phyloP scores from a whole-genome alignment of 2,888 invertebrate genomes.

The Ennomos quercinarius region DNA sequence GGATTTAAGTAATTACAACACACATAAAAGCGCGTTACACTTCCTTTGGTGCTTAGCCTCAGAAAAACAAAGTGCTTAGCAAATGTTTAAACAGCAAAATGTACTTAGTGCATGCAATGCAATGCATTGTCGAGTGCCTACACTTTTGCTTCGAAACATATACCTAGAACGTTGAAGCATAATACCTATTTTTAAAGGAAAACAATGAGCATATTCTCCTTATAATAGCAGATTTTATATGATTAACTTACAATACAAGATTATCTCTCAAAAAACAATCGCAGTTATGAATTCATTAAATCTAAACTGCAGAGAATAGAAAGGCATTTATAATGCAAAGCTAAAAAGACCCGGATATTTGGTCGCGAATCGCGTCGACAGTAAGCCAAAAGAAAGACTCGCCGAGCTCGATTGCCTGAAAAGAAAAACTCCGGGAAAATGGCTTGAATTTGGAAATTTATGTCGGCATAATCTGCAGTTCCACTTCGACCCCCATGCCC shows the following conservation, averaged over 20 bases:
- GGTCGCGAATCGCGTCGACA: constrained; percentile 36
- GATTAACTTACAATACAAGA: neutral
- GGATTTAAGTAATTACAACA: constrained; percentile 9
- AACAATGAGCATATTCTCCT: constrained; percentile 7
- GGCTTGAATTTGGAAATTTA: constrained; percentile 57
- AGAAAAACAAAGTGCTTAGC: neutral
- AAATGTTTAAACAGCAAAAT: constrained; percentile 24
- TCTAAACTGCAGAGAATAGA: constrained; percentile 32
- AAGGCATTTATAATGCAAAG: constrained; percentile 23
- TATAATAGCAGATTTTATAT: neutral
- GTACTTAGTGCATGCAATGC: constrained; percentile 5
- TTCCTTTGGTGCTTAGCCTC: constrained; percentile 7
- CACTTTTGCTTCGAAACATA: neutral
- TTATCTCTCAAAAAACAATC: constrained; percentile 2
- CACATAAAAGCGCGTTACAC: constrained; percentile 13
- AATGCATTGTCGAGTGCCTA: neutral
- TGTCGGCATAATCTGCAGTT: constrained; percentile 59
- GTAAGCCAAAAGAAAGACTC: constrained; percentile 38
- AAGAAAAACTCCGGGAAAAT: constrained; percentile 46
- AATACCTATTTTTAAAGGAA: constrained; percentile 3
- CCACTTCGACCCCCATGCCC: constrained; percentile 49
- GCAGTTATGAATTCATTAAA: constrained; percentile 6
- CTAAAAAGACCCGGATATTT: constrained; percentile 36
- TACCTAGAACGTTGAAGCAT: constrained; percentile 3
- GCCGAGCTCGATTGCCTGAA: constrained; percentile 34